Evolutionary conservation across 2,113 vertebrate species (phyloP).

Genomic region (Oreochromis aureus): DNA sequence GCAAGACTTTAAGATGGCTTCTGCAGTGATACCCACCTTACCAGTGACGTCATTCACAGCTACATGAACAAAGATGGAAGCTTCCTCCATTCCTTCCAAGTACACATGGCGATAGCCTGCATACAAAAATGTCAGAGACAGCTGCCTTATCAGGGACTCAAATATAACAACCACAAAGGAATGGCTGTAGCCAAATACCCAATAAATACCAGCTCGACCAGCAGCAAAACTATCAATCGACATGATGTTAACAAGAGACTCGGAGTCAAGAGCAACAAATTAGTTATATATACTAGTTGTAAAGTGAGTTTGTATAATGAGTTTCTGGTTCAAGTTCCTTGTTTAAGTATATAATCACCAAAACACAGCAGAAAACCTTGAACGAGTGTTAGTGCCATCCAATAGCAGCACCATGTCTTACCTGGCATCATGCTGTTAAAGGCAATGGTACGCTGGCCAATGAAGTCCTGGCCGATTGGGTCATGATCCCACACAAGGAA

Average conservation of each 20-base stretch:
- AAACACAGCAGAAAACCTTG: not conserved
- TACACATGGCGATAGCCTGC: conserved; percentile 96
- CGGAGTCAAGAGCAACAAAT: not conserved
- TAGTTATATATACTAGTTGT: not conserved
- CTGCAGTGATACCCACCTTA: conserved; percentile 84
- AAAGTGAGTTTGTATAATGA: not conserved
- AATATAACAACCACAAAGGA: not conserved
- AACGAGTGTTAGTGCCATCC: not conserved
- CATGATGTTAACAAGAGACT: not conserved
- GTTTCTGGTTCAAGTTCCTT: not conserved
- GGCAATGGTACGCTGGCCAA: conserved; percentile 92
- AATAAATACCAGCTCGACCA: not conserved
- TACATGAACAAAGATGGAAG: conserved; percentile 96
- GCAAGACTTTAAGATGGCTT: not conserved
- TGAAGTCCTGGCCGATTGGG: conserved; percentile 95
- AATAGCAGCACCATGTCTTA: conserved; percentile 34
- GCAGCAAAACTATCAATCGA: not conserved
- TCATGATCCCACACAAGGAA: conserved; percentile 99
- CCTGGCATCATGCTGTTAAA: conserved; percentile 96
- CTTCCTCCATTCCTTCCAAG: conserved; percentile 96
- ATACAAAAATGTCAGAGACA: not conserved
- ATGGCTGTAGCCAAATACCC: not conserved
- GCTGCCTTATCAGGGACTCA: not conserved
- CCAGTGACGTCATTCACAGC: conserved; percentile 91
- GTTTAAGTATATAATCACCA: not conserved